Evolutionary conservation across 2,797 vertebrate genomes (phyloP).

Genomic region (Chanos chanos): DNA sequence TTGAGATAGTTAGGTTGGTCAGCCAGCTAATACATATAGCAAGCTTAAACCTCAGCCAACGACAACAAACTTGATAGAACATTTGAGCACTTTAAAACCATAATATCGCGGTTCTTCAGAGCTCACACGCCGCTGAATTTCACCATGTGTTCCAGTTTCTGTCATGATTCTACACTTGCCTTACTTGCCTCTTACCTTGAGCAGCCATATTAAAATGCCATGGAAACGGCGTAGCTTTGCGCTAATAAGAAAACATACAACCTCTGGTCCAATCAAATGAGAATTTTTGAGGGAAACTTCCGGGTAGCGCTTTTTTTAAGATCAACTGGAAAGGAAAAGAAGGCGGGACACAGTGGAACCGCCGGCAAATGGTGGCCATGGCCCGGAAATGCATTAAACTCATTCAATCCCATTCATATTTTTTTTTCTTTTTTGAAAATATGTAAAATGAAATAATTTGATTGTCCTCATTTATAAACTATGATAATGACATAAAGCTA

Average conservation of each 20-base stretch:
- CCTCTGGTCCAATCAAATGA: slow-evolving; percentile 7
- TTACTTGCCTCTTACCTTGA: slow-evolving; percentile 38
- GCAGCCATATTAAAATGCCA: slow-evolving; percentile 52
- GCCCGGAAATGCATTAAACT: too few species aligned
- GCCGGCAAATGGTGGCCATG: too few species aligned
- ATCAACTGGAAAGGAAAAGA: neutral
- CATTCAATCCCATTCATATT: too few species aligned
- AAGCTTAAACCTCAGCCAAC: neutral
- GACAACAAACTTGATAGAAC: neutral
- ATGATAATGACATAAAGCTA: too few species aligned
- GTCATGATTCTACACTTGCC: neutral
- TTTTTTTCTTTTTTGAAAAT: too few species aligned
- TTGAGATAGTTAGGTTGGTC: too few species aligned
- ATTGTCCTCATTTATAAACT: too few species aligned
- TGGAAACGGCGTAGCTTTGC: slow-evolving; percentile 41
- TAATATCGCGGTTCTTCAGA: neutral
- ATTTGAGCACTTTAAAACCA: neutral
- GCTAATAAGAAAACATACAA: neutral
- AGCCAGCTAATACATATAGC: too few species aligned
- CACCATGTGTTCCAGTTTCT: neutral
- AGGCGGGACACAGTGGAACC: neutral
- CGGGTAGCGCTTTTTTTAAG: too few species aligned
- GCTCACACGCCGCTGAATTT: neutral
- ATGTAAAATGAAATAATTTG: too few species aligned
- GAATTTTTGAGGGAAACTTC: neutral